Evolutionary conservation across 2,888 invertebrate genomes (phyloP).

Genomic region (Crioceris asparagi): DNA sequence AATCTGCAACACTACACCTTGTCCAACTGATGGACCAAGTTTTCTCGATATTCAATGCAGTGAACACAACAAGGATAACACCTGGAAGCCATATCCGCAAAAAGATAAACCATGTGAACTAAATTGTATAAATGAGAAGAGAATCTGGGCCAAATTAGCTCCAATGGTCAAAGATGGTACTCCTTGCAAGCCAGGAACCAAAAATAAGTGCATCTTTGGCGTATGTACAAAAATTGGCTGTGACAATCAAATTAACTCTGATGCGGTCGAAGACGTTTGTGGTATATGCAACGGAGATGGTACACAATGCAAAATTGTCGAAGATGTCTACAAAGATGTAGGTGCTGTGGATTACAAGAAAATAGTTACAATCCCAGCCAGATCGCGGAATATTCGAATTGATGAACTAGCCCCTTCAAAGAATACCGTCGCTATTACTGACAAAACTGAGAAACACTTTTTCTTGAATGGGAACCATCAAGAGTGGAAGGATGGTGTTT

Average conservation of each 20-base stretch:
- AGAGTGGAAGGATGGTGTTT: constrained; percentile 36
- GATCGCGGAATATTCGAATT: constrained; percentile 48
- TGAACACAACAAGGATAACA: constrained; percentile 34
- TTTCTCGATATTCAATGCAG: constrained; percentile 43
- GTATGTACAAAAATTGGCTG: constrained; percentile 56
- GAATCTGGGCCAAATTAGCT: constrained; percentile 46
- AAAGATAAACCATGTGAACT: constrained; percentile 47
- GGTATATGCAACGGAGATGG: constrained; percentile 61
- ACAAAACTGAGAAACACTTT: constrained; percentile 41
- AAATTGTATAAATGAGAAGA: constrained; percentile 49
- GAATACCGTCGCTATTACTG: constrained; percentile 48
- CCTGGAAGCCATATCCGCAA: constrained; percentile 36
- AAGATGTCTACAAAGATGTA: constrained; percentile 41
- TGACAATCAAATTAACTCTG: constrained; percentile 53
- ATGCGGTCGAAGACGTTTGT: constrained; percentile 54
- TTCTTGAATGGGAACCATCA: constrained; percentile 54
- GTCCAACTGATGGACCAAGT: constrained; percentile 36
- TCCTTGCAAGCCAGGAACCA: constrained; percentile 48
- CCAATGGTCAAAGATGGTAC: constrained; percentile 54
- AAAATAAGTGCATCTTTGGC: constrained; percentile 54
- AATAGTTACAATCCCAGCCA: constrained; percentile 46
- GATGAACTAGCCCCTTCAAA: constrained; percentile 45
- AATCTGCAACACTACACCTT: constrained; percentile 48
- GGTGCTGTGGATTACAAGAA: constrained; percentile 35
- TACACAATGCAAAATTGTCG: constrained; percentile 48